Evolutionary conservation across 2,888 invertebrate genomes (phyloP), one percentile per base, ranked within the genome.

Genomic region (Bombyx huttoni): DNA sequence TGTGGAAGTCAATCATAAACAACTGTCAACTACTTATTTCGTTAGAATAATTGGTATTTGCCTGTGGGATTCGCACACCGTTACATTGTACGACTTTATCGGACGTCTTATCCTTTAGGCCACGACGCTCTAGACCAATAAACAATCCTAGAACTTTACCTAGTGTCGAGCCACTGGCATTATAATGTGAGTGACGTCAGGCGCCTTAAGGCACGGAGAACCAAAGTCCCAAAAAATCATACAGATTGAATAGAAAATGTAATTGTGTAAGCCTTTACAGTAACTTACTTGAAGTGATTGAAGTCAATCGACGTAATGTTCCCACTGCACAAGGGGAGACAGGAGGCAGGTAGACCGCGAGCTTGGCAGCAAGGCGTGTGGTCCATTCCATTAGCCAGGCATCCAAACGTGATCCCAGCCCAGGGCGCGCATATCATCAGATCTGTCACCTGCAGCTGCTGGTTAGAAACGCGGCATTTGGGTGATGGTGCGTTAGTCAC

Each of bases 351-450:
- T 35, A 96, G 89, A 0, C 95, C 95, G 51, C 94, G 81, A 0
- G 92, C 90, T 34, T 91, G 89, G 70, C 96, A 96, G 78, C 96
- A 96, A 0, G 93, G 92, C 0, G 94, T 93, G 75, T 96, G 96
- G 81, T 96, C 95, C 67, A 93, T 90, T 1, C 93, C 93, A 60
- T 95, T 94, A 48, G 94, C 92, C 54, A 96, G 84, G 66, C 96
- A 96, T 9, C 92, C 91, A 73, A 96, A 95, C 0, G 95, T 94
- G 34, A 92, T 92, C 5, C 93, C 91, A 0, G 95, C 94, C 95
- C 95, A 96, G 0, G 96, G 96, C 0, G 96, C 96, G 78, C 96
- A 96, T 47, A 96, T 95, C 94, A 96, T 95, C 71, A 96, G 88
- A 74, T 96, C 95, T 48, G 95, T 94, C 58, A 94, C 91, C 85